Conservation (phyloP, 2,888 invertebrate species). For the Leucoma salicis region DNA sequence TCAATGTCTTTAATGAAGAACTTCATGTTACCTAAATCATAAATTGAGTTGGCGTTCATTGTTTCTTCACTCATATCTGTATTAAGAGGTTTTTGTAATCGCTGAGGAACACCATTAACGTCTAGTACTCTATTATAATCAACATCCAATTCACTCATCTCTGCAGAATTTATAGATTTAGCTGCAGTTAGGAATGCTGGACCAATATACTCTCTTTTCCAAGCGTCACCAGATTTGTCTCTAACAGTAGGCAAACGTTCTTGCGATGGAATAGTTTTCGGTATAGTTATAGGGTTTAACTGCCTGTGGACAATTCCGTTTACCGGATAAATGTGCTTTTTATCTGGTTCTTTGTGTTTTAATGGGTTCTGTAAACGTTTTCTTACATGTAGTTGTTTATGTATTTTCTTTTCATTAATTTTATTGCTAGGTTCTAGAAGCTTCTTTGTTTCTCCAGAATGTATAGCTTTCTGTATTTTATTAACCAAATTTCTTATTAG, state of each 20-base stretch:
- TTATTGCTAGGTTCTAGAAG: not conserved
- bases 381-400: slow-evolving; percentile 46
- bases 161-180: slow-evolving; percentile 63
- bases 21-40: slow-evolving; percentile 53
- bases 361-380: slow-evolving; percentile 61
- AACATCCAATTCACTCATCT: slow-evolving; percentile 50
- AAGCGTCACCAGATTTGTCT: slow-evolving; percentile 41
- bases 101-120: slow-evolving; percentile 52
- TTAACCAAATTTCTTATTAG: slow-evolving; percentile 56
- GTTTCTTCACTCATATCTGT: slow-evolving; percentile 34
- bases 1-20: slow-evolving; percentile 62
- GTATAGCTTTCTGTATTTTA: slow-evolving; percentile 67
- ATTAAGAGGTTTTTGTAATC: slow-evolving; percentile 61
- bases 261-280: slow-evolving; percentile 36
- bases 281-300: slow-evolving; percentile 53
- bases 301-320: slow-evolving; percentile 43
- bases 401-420: slow-evolving; percentile 28
- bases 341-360: slow-evolving; percentile 22
- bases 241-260: slow-evolving; percentile 33
- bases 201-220: slow-evolving; percentile 38
- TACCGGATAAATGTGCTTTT: slow-evolving; percentile 31
- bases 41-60: slow-evolving; percentile 28
- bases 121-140: slow-evolving; percentile 50
- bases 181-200: slow-evolving; percentile 47
- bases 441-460: slow-evolving; percentile 33